Evolutionary conservation across 2,888 invertebrate species (phyloP).

Genomic region (Galerucella pusilla): DNA sequence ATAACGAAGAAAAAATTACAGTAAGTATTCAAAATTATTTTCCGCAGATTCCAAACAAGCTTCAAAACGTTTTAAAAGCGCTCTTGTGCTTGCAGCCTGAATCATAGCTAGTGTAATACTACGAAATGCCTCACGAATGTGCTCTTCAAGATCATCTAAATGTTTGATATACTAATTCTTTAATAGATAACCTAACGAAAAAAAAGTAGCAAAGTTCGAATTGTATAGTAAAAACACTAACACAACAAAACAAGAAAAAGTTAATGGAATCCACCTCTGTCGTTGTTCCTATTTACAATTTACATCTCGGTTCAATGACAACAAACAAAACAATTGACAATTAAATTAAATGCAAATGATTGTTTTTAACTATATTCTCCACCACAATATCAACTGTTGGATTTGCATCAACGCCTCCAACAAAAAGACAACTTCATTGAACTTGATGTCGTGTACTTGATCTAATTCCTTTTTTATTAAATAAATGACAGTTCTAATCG

Average conservation of each 20-base stretch:
- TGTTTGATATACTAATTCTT: no score
- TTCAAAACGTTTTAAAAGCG: no score
- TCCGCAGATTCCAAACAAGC: no score
- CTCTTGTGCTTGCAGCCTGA: no score
- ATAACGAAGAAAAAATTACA: no score
- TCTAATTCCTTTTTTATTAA: conserved; percentile 26
- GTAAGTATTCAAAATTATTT: no score
- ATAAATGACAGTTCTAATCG: conserved; percentile 22
- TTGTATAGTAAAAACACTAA: background rate
- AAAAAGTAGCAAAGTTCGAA: no score
- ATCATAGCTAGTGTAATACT: no score
- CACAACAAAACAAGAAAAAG: background rate
- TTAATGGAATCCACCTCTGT: background rate
- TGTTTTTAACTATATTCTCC: background rate
- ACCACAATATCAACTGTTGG: conserved; percentile 11
- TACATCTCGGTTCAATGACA: conserved; percentile 3
- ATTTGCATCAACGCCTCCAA: background rate
- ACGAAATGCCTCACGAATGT: no score
- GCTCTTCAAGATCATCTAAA: no score
- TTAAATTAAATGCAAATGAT: conserved; percentile 8
- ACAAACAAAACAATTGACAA: conserved; percentile 6
- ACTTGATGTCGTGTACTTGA: conserved; percentile 28
- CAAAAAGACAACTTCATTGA: conserved; percentile 25
- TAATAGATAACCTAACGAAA: no score
- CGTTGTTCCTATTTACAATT: background rate